Conservation (phyloP, 2,888 invertebrate species). For the Clunio marinus region DNA sequence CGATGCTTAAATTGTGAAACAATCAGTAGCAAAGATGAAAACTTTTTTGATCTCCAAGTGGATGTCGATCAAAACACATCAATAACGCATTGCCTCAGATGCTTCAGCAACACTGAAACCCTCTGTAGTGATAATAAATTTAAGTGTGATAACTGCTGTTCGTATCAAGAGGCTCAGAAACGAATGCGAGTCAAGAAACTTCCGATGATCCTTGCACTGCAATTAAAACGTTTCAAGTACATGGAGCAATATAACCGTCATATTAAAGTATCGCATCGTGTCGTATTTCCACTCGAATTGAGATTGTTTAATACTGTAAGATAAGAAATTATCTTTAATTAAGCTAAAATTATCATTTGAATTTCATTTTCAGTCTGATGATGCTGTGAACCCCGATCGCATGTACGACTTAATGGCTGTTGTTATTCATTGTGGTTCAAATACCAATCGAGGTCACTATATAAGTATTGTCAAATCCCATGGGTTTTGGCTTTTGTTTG, state of each 20-base stretch:
- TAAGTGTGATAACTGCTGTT: slow-evolving; percentile 98
- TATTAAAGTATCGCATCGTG: slow-evolving; percentile 98
- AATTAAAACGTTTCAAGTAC: slow-evolving; percentile 95
- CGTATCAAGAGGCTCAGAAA: slow-evolving; percentile 98
- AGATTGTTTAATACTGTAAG: slow-evolving; percentile 91
- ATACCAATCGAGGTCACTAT: slow-evolving; percentile 98
- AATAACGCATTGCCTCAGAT: slow-evolving; percentile 95
- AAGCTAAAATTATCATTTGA: slow-evolving; percentile 30
- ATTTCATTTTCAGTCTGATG: slow-evolving; percentile 72
- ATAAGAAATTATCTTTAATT: slow-evolving; percentile 33
- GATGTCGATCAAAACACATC: slow-evolving; percentile 99
- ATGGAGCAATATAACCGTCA: slow-evolving; percentile 98
- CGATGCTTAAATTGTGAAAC: slow-evolving; percentile 99
- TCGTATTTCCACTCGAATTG: slow-evolving; percentile 96
- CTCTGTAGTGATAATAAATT: slow-evolving; percentile 99
- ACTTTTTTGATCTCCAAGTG: slow-evolving; percentile 98
- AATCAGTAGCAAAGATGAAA: slow-evolving; percentile 98
- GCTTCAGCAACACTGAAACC: slow-evolving; percentile 98
- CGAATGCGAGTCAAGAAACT: slow-evolving; percentile 98
- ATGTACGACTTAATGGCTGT: slow-evolving; percentile 98
- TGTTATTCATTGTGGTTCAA: slow-evolving; percentile 99
- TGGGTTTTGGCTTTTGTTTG: slow-evolving; percentile 98
- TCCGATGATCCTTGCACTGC: slow-evolving; percentile 94
- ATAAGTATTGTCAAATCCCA: slow-evolving; percentile 99
- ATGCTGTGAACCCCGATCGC: slow-evolving; percentile 96